Evolutionary conservation across 2,888 invertebrate species (phyloP).

Genomic region (Ochlodes sylvanus): DNA sequence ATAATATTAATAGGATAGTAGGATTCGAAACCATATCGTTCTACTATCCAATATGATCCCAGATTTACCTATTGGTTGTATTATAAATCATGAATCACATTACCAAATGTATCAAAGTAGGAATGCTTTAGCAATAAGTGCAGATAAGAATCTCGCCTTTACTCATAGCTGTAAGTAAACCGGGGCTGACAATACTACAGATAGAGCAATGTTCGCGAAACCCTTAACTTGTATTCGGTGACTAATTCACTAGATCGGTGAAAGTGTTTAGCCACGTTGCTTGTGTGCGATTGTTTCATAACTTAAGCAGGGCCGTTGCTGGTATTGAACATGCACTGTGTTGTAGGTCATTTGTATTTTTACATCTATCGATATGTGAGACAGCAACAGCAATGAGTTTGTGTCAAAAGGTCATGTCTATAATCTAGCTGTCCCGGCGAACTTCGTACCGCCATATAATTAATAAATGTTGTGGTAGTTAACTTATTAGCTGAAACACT

Average conservation of each 20-base stretch:
- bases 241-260: slow-evolving; percentile 19
- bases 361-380: no score
- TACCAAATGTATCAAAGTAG: background rate
- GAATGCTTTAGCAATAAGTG: background rate
- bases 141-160: background rate
- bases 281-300: slow-evolving; percentile 7
- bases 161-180: background rate
- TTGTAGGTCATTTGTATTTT: no score
- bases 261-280: slow-evolving; percentile 5
- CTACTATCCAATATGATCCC: no score
- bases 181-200: background rate
- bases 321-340: background rate
- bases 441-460: no score
- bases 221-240: slow-evolving; percentile 15
- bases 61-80: no score
- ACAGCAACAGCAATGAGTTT: no score
- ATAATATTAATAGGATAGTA: no score
- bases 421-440: no score
- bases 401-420: no score
- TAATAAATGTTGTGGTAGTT: no score
- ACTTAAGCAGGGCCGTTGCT: background rate
- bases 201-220: slow-evolving; percentile 8
- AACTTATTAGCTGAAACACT: no score
- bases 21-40: no score
- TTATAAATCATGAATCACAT: background rate